These are phyloP conservation scores for Chironomus riparius DNA, from an alignment of 2,888 invertebrate genomes.

Conservation along the genomic window DNA sequence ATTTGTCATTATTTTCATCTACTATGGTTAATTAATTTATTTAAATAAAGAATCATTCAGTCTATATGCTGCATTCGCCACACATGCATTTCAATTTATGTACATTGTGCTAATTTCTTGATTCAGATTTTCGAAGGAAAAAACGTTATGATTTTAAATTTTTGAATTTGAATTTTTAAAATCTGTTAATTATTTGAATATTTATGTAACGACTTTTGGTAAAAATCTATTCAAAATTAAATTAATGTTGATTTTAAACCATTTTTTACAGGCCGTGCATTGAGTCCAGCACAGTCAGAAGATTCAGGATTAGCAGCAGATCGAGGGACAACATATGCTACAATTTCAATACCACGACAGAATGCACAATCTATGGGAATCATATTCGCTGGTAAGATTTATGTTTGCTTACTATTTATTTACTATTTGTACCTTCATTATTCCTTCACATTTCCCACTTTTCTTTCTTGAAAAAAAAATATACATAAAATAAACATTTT, in stretches of 20 bases:
- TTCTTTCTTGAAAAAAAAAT: neutral
- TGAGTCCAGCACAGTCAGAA: conserved; percentile 44
- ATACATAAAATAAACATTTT: neutral
- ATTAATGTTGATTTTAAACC: neutral
- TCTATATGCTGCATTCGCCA: neutral
- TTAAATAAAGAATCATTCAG: neutral
- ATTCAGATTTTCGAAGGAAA: too few species aligned
- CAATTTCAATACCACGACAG: conserved; percentile 41
- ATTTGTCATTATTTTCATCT: conserved; percentile 17
- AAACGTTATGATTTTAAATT: too few species aligned
- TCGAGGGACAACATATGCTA: conserved; percentile 42
- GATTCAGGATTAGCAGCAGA: conserved; percentile 43
- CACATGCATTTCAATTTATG: neutral
- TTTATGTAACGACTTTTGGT: too few species aligned
- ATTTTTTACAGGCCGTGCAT: conserved; percentile 36
- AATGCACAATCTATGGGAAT: conserved; percentile 41
- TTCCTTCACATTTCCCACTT: neutral
- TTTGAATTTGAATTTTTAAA: too few species aligned
- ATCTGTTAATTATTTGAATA: too few species aligned
- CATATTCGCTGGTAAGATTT: conserved; percentile 39
- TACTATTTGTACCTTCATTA: conserved; percentile 7
- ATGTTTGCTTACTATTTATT: neutral
- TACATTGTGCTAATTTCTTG: neutral
- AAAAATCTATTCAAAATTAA: too few species aligned
- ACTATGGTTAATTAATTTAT: conserved; percentile 10